Evolutionary conservation across 2,113 vertebrate genomes (phyloP).

Genomic region (Drymodes brunneopygia): DNA sequence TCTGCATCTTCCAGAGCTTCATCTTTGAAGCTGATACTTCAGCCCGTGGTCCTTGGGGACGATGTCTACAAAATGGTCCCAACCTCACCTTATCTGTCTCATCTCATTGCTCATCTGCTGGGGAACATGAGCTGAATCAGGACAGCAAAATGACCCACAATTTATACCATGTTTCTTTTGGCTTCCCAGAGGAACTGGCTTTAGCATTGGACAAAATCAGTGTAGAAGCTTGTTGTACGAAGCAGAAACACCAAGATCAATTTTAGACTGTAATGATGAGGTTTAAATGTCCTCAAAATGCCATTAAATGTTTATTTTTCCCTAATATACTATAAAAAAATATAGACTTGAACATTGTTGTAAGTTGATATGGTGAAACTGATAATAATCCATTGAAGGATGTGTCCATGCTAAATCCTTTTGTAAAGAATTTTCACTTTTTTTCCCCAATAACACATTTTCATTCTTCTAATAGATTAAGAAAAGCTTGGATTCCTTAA

Average conservation of each 20-base stretch:
- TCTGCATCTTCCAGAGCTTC: background rate
- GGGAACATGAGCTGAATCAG: background rate
- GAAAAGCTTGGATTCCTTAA: conserved; percentile 79
- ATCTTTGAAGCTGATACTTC: background rate
- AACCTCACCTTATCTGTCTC: background rate
- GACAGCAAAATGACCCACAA: background rate
- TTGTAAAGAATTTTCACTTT: conserved; percentile 68
- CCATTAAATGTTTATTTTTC: background rate
- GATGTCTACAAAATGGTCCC: background rate
- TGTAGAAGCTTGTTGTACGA: background rate
- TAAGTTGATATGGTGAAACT: background rate
- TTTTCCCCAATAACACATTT: conserved; percentile 84
- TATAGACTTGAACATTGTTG: background rate
- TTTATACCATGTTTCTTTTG: background rate
- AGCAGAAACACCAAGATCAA: background rate
- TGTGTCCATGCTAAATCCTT: conserved; percentile 36
- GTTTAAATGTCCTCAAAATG: background rate
- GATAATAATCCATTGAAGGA: background rate
- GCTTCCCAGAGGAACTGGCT: background rate
- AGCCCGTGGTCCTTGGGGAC: background rate
- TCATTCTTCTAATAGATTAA: conserved; percentile 73
- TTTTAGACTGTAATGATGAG: background rate
- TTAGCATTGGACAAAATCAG: background rate
- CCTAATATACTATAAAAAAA: background rate
- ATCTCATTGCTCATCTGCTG: background rate